These are phyloP conservation scores for Channa maculata DNA, from an alignment of 2,113 vertebrate genomes.

Conservation along the genomic window DNA sequence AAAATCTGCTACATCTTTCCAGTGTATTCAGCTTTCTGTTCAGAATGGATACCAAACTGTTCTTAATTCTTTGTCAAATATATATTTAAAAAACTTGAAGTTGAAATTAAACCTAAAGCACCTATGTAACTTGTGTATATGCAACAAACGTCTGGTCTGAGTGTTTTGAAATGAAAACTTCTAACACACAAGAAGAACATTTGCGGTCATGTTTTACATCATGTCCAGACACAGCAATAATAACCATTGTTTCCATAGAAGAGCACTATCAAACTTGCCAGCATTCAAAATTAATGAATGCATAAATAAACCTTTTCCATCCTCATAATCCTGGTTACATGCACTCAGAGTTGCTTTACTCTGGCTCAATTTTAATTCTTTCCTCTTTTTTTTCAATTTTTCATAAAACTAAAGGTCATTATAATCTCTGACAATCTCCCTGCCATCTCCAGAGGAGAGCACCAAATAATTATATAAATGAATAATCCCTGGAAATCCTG, in stretches of 20 bases:
- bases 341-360: neutral
- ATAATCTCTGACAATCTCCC: constrained; percentile 63
- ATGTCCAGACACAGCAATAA: neutral
- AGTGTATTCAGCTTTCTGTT: too few species aligned
- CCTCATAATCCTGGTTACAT: neutral
- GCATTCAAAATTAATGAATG: neutral
- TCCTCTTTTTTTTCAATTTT: constrained; percentile 24
- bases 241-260: neutral
- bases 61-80: too few species aligned
- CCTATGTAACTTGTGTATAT: neutral
- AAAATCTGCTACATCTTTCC: neutral
- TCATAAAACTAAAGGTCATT: constrained; percentile 70
- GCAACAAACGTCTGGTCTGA: neutral
- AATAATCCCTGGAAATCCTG: constrained; percentile 79
- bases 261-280: too few species aligned
- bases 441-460: constrained; percentile 45
- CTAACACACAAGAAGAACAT: neutral
- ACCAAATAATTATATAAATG: constrained; percentile 76
- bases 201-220: neutral
- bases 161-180: neutral
- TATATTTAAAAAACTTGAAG: too few species aligned
- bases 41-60: too few species aligned
- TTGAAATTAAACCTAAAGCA: neutral
- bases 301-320: neutral
- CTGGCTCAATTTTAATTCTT: constrained; percentile 37